phyloP scores from a whole-genome alignment of 2,888 invertebrate genomes.

The Acleris emargana region DNA sequence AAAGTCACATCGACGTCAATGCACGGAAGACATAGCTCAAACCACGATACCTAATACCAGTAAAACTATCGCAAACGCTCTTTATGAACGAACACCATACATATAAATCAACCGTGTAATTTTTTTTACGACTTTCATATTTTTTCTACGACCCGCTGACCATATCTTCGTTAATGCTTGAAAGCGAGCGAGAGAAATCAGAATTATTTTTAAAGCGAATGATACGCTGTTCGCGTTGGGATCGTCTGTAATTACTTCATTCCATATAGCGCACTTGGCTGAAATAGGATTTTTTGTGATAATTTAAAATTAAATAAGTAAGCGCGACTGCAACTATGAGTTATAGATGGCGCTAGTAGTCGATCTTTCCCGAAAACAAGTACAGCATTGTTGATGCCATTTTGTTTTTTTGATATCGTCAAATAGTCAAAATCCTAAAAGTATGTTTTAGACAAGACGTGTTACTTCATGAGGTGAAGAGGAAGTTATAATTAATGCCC shows the following conservation, averaged over 20 bases:
- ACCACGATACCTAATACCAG: background rate
- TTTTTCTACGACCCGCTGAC: constrained; percentile 41
- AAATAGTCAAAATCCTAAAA: no score
- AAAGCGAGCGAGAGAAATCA: constrained; percentile 45
- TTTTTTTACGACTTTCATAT: constrained; percentile 43
- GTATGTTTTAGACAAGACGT: no score
- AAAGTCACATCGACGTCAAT: background rate
- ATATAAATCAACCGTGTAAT: constrained; percentile 41
- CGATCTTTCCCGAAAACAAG: no score
- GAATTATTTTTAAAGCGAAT: constrained; percentile 38
- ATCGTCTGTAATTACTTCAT: constrained; percentile 24
- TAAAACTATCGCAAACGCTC: background rate
- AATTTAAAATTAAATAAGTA: no score
- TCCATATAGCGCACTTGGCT: background rate
- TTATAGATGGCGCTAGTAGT: no score
- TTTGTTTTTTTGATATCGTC: no score
- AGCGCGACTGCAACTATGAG: no score
- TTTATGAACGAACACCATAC: constrained; percentile 19
- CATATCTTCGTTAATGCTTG: constrained; percentile 45
- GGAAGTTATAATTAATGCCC: no score
- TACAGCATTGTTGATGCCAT: no score
- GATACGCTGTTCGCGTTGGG: constrained; percentile 31
- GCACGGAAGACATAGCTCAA: background rate
- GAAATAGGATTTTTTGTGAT: background rate
- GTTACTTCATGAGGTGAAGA: no score